Evolutionary conservation across 2,797 vertebrate genomes (phyloP).

Genomic region (Schizopygopsis pylzovi): DNA sequence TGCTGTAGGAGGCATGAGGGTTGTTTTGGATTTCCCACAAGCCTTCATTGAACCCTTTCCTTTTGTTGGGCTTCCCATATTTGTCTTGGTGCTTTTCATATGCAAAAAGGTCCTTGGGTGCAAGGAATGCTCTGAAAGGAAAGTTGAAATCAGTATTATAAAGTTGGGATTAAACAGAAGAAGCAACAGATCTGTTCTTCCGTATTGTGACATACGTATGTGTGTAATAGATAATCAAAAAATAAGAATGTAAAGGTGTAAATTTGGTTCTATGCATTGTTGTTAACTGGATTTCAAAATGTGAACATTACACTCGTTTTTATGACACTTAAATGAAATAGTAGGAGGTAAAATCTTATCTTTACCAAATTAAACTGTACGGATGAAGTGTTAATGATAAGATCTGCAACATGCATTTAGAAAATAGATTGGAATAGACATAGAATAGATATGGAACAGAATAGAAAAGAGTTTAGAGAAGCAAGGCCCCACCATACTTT

Average conservation of each 20-base stretch:
- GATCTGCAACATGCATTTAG: background rate
- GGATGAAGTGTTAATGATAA: background rate
- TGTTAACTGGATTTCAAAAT: background rate
- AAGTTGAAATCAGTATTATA: background rate
- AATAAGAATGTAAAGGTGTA: too few species aligned
- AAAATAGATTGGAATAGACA: background rate
- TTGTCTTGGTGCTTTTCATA: conserved; percentile 95
- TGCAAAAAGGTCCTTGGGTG: conserved; percentile 93
- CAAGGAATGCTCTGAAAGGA: conserved; percentile 89
- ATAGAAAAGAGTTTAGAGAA: background rate
- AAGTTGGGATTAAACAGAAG: background rate
- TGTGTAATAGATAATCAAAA: background rate
- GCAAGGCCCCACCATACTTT: background rate
- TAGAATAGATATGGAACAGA: too few species aligned
- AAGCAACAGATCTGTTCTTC: background rate
- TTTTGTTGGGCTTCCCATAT: conserved; percentile 97
- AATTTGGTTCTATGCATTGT: background rate
- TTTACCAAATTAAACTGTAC: background rate
- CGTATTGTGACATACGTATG: background rate
- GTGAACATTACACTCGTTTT: background rate
- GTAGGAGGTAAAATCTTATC: background rate
- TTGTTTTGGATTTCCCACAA: conserved; percentile 99
- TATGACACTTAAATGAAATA: background rate
- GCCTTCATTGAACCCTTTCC: conserved; percentile 99
- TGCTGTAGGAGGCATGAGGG: conserved; percentile 94